phyloP scores from a whole-genome alignment of 2,113 vertebrate species.

The Engystomops pustulosus region DNA sequence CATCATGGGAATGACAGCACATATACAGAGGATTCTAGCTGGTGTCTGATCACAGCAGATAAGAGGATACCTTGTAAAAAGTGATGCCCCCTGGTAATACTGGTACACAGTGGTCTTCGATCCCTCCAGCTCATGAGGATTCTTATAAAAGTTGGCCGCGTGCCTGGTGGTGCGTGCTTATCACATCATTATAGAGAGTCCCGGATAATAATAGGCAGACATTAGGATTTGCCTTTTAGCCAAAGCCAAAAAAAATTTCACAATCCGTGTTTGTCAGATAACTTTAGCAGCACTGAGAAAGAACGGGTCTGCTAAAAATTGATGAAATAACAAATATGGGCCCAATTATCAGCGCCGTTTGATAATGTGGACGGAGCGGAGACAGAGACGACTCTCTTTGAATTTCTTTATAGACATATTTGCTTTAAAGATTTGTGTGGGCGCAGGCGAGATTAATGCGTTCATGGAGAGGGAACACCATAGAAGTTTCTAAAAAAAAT shows the following conservation, averaged over 20 bases:
- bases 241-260: slow-evolving; percentile 50
- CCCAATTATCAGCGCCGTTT: slow-evolving; percentile 54
- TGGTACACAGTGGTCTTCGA: background rate
- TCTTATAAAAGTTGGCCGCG: background rate
- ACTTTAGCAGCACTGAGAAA: slow-evolving; percentile 44
- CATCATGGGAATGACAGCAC: too few relatives aligned
- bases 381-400: slow-evolving; percentile 44
- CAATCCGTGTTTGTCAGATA: slow-evolving; percentile 51
- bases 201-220: slow-evolving; percentile 57
- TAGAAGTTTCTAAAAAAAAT: background rate
- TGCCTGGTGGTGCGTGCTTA: slow-evolving; percentile 49
- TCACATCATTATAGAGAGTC: slow-evolving; percentile 55
- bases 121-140: slow-evolving; percentile 38
- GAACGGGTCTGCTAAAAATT: slow-evolving; percentile 36
- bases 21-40: too few relatives aligned
- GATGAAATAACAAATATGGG: slow-evolving; percentile 58
- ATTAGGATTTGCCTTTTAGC: slow-evolving; percentile 52
- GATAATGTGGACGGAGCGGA: slow-evolving; percentile 51
- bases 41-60: too few relatives aligned
- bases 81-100: too few relatives aligned
- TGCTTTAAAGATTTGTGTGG: slow-evolving; percentile 39
- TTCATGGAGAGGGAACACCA: slow-evolving; percentile 12
- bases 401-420: slow-evolving; percentile 51
- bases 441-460: background rate
- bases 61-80: too few relatives aligned